Percentiles rank a stretch among this genome's conserved stretches.
These are phyloP conservation scores for Nezara viridula DNA, from an alignment of 2,888 invertebrate genomes.

Conservation along the genomic window DNA sequence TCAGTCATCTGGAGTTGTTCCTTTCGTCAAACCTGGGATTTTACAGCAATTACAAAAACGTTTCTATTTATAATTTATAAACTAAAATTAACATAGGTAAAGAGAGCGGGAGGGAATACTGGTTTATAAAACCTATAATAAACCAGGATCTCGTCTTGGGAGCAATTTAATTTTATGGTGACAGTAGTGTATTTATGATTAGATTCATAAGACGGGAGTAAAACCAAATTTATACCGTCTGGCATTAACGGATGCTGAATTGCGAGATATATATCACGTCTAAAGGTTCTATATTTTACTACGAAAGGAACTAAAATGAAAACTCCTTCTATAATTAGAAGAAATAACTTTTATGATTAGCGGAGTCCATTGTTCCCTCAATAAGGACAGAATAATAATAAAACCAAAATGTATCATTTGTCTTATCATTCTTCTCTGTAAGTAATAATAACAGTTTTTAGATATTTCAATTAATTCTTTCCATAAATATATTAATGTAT, in stretches of 20 bases:
- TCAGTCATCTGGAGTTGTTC: no score
- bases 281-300: not conserved
- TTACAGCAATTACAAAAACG: no score
- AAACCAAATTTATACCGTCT: not conserved
- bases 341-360: not conserved
- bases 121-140: not conserved
- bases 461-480: not conserved
- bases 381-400: not conserved
- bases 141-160: not conserved
- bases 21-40: no score
- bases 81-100: not conserved
- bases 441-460: not conserved
- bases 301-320: not conserved
- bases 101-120: no score
- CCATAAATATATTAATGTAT: no score
- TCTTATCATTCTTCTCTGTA: no score
- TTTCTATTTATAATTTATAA: no score
- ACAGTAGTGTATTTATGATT: not conserved
- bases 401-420: not conserved
- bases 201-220: not conserved
- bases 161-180: not conserved
- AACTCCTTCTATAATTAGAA: not conserved
- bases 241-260: not conserved
- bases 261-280: not conserved
- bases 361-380: not conserved